Evolutionary conservation across 2,113 vertebrate species (phyloP), one percentile per base, ranked within the genome.

Genomic region (Scomber scombrus): DNA sequence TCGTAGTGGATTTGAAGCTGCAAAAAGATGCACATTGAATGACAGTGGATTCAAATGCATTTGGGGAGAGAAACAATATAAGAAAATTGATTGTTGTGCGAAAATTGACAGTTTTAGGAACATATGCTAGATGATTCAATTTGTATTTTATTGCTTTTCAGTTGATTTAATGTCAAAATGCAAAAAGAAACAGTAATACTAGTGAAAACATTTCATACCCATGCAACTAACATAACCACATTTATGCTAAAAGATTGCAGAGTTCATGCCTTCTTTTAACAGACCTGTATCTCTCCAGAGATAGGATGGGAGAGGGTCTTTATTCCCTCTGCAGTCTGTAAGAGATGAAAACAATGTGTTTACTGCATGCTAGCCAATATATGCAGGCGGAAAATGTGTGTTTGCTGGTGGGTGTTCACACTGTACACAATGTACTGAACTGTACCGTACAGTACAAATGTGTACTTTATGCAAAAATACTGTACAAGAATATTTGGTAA

Each of bases 1-100:
- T 99, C 98, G 60, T 99, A 98, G 95, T 96, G 99, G 93, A 99
- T 96, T 95, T 99, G 98, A 94, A 99, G 97, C 98, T 99, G 94
- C 65, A 82, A 81, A 73, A 49, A 63, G 3, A 55, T 31, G 52
- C 54, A 67, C 29, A 65, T 21, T 40, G 19, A 57, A 68, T 87
- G 54, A 71, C 12, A 61, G 64, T 26, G 49, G 49, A 62, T 71
- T 64, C 0, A 57, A 31, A 69, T 61, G 29, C 16, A 75, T 55
- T 60, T 11, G 18, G 16, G 26, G 23, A 3, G 3, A 34, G 15
- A 78, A 19, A 63, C 2, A 23, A 26, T 18, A 4, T 2, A 21
- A 29, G 0, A 5, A 54, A 1, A 55, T 3, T 2, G 7, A 12
- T 15, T 19, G 47, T 3, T 43, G 14, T 8, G 34, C 9, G 7